Evolutionary conservation across 2,113 vertebrate species (phyloP), one percentile per base, ranked within the genome.

Genomic region (Erpornis zantholeuca): DNA sequence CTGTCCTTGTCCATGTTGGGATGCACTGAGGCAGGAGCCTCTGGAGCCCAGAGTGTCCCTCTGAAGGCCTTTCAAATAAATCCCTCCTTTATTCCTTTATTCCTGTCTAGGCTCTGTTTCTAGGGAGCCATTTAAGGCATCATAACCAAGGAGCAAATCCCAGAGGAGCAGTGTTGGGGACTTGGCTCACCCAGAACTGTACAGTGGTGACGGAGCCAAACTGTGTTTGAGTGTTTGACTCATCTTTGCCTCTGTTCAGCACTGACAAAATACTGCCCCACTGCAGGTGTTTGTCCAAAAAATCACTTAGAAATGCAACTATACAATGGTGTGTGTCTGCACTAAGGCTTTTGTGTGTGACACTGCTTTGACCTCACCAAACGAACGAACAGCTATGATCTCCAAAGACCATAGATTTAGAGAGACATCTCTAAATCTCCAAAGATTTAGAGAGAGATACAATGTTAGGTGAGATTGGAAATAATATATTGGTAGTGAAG

Each of bases 331-430:
- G 36, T 69, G 35, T 47, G 7, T 75, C 86, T 77, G 44, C 22
- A 2, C 5, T 20, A 15, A 60, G n/a, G 68, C 36, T 86, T 75
- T 82, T 53, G 78, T 77, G 31, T 47, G 10, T 11, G 53, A 65
- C 35, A 52, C 71, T 73, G 44, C 59, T 90, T 81, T 83, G 68
- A 86, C 75, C 71, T 92, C 64, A 27, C 24, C 5, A 16, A 92
- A 82, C 18, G 49, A 61, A 76, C 10, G 68, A 90, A 54, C 64
- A 83, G 50, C 77, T 81, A 23, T 8, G 47, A 27, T n/a, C 72
- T 95, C 61, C 31, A 75, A 94, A 94, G 84, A 83, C 4, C n/a
- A n/a, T n/a, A n/a, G 38, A 63, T 86, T 93, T 81, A 78, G 63
- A 65, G 61, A 61, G 42, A 81, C n/a, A n/a, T n/a, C n/a, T n/a